phyloP scores from a whole-genome alignment of 1,140 invertebrate genomes.

The Pachypsylla venusta region DNA sequence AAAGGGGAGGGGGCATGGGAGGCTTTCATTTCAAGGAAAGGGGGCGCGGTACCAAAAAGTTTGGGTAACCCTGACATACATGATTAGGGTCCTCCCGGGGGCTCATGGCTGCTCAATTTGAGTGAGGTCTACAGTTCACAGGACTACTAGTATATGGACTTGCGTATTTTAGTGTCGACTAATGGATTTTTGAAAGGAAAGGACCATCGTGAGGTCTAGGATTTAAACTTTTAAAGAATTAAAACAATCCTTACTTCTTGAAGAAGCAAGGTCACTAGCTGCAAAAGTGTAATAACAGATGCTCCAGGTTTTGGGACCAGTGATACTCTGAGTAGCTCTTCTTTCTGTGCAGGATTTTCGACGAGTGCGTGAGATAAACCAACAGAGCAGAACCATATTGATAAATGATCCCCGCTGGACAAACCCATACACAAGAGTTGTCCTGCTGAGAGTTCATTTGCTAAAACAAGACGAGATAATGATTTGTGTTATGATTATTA shows the following conservation, averaged over 20 bases:
- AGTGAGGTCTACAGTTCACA: too few relatives aligned
- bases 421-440: conserved; percentile 89
- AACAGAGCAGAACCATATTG: conserved; percentile 94
- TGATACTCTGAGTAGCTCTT: conserved; percentile 81
- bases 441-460: conserved; percentile 42
- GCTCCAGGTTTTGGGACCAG: conserved; percentile 72
- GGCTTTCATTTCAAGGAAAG: too few relatives aligned
- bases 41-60: too few relatives aligned
- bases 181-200: too few relatives aligned
- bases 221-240: background rate
- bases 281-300: conserved; percentile 70
- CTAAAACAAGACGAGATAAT: background rate
- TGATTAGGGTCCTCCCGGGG: too few relatives aligned
- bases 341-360: conserved; percentile 77
- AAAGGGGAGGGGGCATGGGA: too few relatives aligned
- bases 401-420: conserved; percentile 78
- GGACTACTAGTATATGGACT: too few relatives aligned
- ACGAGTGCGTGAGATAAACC: conserved; percentile 81
- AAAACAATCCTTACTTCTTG: conserved; percentile 46
- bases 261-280: conserved; percentile 69
- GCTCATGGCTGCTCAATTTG: too few relatives aligned
- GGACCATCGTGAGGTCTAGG: too few relatives aligned
- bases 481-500: background rate
- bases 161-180: too few relatives aligned
- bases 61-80: too few relatives aligned